Evolutionary conservation across 2,797 vertebrate species (phyloP), one percentile per base, ranked within the genome.

Genomic region (Erpetoichthys calabaricus): DNA sequence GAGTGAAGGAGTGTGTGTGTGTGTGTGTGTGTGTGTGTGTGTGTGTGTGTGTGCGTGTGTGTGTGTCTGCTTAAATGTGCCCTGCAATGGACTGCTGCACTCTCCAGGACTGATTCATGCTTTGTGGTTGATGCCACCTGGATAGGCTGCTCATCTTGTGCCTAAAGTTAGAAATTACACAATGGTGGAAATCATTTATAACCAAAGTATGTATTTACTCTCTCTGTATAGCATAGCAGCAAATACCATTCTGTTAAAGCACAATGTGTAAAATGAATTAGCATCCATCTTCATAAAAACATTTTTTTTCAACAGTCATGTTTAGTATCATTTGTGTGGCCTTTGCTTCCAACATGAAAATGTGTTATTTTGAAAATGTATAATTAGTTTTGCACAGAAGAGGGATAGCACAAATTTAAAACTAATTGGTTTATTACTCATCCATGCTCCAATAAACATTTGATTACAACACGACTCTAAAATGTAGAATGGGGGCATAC

Each of bases 381-480:
- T 59, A 50, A 62, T 59, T 56, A 58, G 57, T 44, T 56, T 54
- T 59, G 53, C 49, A 56, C 25, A 45, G 44, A 53, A 51, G 61
- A 72, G 59, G 52, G 67, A 61, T 57, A 8, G 47, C 51, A 51
- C 55, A 61, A 45, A 67, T 58, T 51, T 52, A 65, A 50, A 64
- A 55, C 57, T 69, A 70, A 71, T 67, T 68, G 61, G 57, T 58
- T 60, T 64, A 69, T 70, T 57, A 73, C 52, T 73, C 70, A 72
- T 62, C 61, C 59, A 52, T 47, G 60, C 62, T 58, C 59, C 50
- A 54, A 57, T 55, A 59, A 54, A 62, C 61, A 64, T 47, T 62
- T 63, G 58, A 61, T 70, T 62, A 56, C 53, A 42, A 63, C 57
- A 53, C 44, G 56, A 60, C 60, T 65, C 64, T 66, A 44, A 59